Evolutionary conservation across 2,797 vertebrate species (phyloP), one percentile per base, ranked within the genome.

Genomic region (Pipistrellus pipistrellus): DNA sequence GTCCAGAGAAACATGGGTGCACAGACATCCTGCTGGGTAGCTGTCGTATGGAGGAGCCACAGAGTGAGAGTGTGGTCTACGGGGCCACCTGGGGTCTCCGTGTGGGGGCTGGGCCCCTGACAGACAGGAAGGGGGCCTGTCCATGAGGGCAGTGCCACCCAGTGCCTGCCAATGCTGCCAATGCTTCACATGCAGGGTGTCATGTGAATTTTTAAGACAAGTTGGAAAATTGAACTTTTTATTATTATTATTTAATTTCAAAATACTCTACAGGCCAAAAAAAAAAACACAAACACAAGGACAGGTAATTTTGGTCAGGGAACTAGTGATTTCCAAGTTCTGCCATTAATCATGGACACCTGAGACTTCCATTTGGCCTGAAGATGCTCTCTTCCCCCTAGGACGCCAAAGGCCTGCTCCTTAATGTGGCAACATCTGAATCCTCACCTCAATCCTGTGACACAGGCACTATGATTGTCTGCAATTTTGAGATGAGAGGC

Each of bases 251-350:
- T 41, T 41, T 41, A 41, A 41, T 41, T 41, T 41, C 38, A 88
- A 90, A 92, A 66, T 66, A 51, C 4, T 86, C 66, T n/a, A 6
- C 20, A 94, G 41, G 23, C 44, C 62, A 92, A 85, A 87, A n/a
- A n/a, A n/a, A n/a, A n/a, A n/a, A n/a, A n/a, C n/a, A n/a, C n/a
- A n/a, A 80, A 68, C n/a, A 81, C 10, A 48, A 18, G 10, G 8
- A 32, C n/a, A 15, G 46, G 27, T 23, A 23, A 57, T 53, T 73
- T 62, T 55, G 55, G 32, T 41, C 4, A 27, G 35, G 73, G 6
- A 69, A 55, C 21, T 72, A 25, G 4, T 4, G 13, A 25, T 75
- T 86, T 57, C 41, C 11, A 51, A 51, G 38, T 68, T 57, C 12
- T 85, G 48, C 3, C 23, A 69, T 46, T n/a, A 9, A 8, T 46